These are phyloP conservation scores for Copidosoma floridanum DNA, from an alignment of 1,140 invertebrate genomes.

Conservation along the genomic window DNA sequence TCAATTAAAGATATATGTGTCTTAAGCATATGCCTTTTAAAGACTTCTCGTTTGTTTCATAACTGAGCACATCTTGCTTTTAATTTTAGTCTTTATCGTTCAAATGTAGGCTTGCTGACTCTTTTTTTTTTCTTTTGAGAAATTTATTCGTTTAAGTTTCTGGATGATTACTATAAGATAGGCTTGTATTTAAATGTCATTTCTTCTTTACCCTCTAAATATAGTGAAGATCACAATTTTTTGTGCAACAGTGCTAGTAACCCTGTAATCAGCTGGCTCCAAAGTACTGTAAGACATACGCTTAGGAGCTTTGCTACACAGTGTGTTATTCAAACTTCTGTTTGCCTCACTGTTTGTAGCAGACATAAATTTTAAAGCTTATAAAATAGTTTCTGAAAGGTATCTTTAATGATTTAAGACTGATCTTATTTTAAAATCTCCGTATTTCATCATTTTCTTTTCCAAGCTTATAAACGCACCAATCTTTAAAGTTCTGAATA, in stretches of 20 bases:
- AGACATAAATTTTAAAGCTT: slow-evolving; percentile 15
- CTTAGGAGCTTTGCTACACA: slow-evolving; percentile 19
- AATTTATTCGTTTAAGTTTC: background rate
- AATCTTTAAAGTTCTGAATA: background rate
- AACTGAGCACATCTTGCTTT: background rate
- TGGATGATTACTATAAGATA: background rate
- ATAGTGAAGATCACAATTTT: no score
- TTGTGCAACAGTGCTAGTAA: slow-evolving; percentile 3
- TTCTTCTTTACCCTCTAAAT: no score
- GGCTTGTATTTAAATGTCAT: background rate
- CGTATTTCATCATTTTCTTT: background rate
- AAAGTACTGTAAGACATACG: background rate
- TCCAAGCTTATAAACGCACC: background rate
- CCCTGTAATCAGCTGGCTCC: slow-evolving; percentile 16
- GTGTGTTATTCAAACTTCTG: slow-evolving; percentile 16
- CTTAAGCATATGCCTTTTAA: background rate
- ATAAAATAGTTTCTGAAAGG: slow-evolving; percentile 9
- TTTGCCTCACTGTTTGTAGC: slow-evolving; percentile 14
- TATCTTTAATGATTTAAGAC: background rate
- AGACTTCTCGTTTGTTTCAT: background rate
- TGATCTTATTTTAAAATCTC: slow-evolving; percentile 2
- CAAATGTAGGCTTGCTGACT: background rate
- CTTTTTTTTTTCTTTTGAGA: background rate
- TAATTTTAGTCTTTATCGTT: background rate
- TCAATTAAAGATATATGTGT: no score